Conservation (phyloP, 2,888 invertebrate genomes). For the Drosophila sordidula region DNA sequence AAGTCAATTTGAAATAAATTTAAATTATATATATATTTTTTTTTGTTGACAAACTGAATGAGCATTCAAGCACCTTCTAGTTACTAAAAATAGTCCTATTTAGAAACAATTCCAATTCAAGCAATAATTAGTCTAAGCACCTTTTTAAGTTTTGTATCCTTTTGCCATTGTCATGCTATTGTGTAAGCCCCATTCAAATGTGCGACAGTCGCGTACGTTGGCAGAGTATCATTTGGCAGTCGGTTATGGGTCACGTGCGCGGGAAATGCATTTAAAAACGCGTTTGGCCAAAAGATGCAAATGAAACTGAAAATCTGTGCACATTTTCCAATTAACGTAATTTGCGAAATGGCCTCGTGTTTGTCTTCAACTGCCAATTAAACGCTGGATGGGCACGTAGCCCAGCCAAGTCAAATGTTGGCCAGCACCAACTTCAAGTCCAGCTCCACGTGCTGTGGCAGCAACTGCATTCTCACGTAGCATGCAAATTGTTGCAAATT, state of each 20-base stretch:
- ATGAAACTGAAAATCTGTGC: conserved; percentile 51
- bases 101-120: too few species aligned
- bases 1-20: background rate
- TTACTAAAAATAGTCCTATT: too few species aligned
- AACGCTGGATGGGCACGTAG: conserved; percentile 55
- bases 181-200: background rate
- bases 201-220: background rate
- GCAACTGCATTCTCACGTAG: conserved; percentile 61
- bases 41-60: background rate
- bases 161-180: too few species aligned
- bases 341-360: conserved; percentile 58
- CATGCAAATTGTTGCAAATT: conserved; percentile 75
- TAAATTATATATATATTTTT: background rate
- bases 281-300: conserved; percentile 18
- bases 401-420: conserved; percentile 21
- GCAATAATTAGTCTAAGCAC: too few species aligned
- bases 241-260: conserved; percentile 35
- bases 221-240: conserved; percentile 8
- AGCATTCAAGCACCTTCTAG: too few species aligned
- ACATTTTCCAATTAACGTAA: conserved; percentile 73
- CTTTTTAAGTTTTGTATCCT: too few species aligned
- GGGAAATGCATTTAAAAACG: conserved; percentile 21
- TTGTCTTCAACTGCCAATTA: conserved; percentile 64
- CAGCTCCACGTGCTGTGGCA: conserved; percentile 2
- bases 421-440: conserved; percentile 12